These are phyloP conservation scores for Magallana nippona DNA, from an alignment of 2,888 invertebrate species.

Conservation along the genomic window DNA sequence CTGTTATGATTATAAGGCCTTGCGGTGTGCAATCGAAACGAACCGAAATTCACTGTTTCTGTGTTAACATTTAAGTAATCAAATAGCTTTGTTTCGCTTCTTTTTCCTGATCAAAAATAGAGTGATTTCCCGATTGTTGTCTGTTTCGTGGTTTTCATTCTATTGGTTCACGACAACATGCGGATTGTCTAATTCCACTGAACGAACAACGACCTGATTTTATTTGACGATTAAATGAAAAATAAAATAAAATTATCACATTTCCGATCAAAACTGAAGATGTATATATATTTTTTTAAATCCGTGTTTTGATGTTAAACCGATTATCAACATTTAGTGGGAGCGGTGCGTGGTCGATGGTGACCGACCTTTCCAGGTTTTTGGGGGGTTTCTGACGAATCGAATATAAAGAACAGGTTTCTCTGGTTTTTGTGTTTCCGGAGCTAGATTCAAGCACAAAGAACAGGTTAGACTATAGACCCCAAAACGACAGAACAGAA, in stretches of 20 bases:
- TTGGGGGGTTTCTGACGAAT: too few relatives aligned
- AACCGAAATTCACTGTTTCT: constrained; percentile 11
- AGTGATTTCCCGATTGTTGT: background rate
- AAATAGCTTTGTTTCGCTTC: background rate
- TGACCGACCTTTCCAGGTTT: too few relatives aligned
- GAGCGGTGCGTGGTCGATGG: too few relatives aligned
- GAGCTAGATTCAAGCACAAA: too few relatives aligned
- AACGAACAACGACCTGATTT: background rate
- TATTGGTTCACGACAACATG: constrained; percentile 13
- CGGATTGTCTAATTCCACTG: background rate
- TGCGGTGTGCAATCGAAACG: background rate
- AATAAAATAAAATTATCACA: background rate
- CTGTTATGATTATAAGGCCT: background rate
- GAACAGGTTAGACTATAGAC: too few relatives aligned
- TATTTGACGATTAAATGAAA: background rate
- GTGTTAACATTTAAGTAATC: background rate
- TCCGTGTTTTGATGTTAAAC: background rate
- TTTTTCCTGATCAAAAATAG: background rate
- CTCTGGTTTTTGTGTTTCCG: too few relatives aligned
- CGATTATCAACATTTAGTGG: too few relatives aligned
- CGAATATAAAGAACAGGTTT: too few relatives aligned
- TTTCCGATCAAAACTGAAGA: constrained; percentile 17
- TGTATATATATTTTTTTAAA: background rate
- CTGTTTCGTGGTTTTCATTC: background rate
- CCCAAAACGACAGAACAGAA: too few relatives aligned